A percentile compares a stretch with the other conserved stretches of the same genome.
phyloP scores from a whole-genome alignment of 2,888 invertebrate species.

The Drosophila setosimentum region DNA sequence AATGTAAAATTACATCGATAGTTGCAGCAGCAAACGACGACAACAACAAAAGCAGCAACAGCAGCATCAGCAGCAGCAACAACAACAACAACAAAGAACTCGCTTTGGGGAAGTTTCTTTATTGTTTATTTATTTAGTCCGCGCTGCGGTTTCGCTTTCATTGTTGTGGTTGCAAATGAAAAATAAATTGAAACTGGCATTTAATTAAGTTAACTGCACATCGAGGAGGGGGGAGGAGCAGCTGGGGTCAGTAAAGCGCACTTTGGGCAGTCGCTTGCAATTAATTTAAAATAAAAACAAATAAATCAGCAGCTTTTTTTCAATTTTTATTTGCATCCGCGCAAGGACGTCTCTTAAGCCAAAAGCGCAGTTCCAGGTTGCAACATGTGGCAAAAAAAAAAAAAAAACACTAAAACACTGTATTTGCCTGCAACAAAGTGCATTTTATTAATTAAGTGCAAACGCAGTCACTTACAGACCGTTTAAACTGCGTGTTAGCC shows the following conservation, averaged over 20 bases:
- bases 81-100: conserved; percentile 24
- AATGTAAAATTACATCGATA: conserved; percentile 74
- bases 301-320: conserved; percentile 56
- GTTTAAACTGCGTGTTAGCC: conserved; percentile 77
- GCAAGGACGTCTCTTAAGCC: conserved; percentile 60
- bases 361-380: conserved; percentile 29
- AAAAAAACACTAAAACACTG: conserved; percentile 18
- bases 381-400: conserved; percentile 31
- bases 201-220: conserved; percentile 73
- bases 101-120: conserved; percentile 36
- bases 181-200: conserved; percentile 80
- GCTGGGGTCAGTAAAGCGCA: background rate
- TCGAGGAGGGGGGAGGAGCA: background rate
- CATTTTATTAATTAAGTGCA: conserved; percentile 79
- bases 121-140: conserved; percentile 58
- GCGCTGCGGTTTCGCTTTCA: conserved; percentile 73
- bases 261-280: conserved; percentile 38
- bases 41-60: conserved; percentile 29
- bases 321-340: conserved; percentile 46
- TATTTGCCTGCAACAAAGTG: conserved; percentile 70
- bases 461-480: conserved; percentile 78
- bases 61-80: conserved; percentile 20
- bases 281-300: conserved; percentile 57
- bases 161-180: conserved; percentile 67
- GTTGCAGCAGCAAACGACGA: conserved; percentile 63